Evolutionary conservation across 2,797 vertebrate genomes (phyloP).

Genomic region (Crax fasciolata): DNA sequence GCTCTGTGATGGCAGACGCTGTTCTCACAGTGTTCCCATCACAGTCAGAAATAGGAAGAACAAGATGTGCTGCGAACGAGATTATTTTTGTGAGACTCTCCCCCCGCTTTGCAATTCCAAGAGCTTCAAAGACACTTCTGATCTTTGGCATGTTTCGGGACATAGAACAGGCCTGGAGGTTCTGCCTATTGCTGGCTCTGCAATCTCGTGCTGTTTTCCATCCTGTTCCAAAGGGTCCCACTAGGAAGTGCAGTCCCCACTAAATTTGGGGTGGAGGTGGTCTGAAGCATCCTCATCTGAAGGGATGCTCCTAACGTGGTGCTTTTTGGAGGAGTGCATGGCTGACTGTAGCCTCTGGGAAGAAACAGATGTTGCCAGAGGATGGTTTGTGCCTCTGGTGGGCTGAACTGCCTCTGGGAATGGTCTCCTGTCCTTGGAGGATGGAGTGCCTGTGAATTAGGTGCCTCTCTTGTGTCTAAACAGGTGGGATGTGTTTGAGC

Average conservation of each 20-base stretch:
- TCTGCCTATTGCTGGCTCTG: not conserved
- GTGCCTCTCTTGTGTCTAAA: not conserved
- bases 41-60: slow-evolving; percentile 68
- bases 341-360: not conserved
- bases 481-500: not conserved
- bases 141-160: slow-evolving; percentile 43
- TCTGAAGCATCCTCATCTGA: not conserved
- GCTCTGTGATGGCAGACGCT: slow-evolving; percentile 42
- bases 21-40: slow-evolving; percentile 49
- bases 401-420: not conserved
- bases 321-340: not conserved
- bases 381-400: not conserved
- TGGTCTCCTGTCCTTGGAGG: not conserved
- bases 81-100: slow-evolving; percentile 61
- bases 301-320: not conserved
- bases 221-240: not conserved
- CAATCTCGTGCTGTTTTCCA: not conserved
- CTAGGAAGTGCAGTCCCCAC: not conserved
- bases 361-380: not conserved
- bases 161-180: not conserved
- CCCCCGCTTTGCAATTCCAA: slow-evolving; percentile 61
- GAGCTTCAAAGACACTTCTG: slow-evolving; percentile 12
- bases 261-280: not conserved
- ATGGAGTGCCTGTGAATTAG: not conserved
- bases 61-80: slow-evolving; percentile 32